Base-by-base conservation (phyloP, 2,797 vertebrate genomes). In the Spinus olivaceus region DNA sequence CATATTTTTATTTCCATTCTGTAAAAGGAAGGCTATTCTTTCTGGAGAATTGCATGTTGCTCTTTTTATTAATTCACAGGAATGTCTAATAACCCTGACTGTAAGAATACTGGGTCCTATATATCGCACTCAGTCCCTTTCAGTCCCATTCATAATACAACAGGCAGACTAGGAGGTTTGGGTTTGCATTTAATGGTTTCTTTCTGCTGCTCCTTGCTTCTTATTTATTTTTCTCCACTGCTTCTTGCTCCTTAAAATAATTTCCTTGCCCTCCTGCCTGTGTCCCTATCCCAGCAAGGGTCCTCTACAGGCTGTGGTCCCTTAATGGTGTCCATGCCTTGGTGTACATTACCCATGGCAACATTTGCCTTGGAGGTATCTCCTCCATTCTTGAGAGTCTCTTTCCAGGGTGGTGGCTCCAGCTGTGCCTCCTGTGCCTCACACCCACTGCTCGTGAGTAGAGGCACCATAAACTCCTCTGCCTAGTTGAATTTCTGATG, bases 291-390 rank as follows among this genome's bases (percentile, higher is more conserved):
- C 13, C 64, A 85, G 12, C 5, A 35, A 19, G 12, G 2, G 2
- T 66, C 18, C 23, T 63, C 8, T 33, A 14, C 4, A 30, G 9
- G 7, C 10, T 64, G 12, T 22, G 14, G 8, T 37, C 18, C 50
- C 25, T 50, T 46, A 37, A 30, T 2, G 4, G 2, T 50, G 10
- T 69, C 21, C 11, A 19, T 89, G 16, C 8, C 14, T 25, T 61
- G 49, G 18, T 1, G 4, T 54, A 3, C 1, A 1, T 39, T 28
- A 30, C 16, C 17, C 33, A 25, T 20, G 21, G 10, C 18, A 63
- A n/a, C 18, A 25, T 32, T 63, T 23, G 2, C 24, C 32, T 77
- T 0, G 0, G 22, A 65, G 3, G 7, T n/a, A 16, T 44, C 39
- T 86, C 24, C 28, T 88, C 11, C 33, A 41, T 6, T 3, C 0